Conservation (phyloP, 2,113 vertebrate genomes). For the Lasiurus borealis region DNA sequence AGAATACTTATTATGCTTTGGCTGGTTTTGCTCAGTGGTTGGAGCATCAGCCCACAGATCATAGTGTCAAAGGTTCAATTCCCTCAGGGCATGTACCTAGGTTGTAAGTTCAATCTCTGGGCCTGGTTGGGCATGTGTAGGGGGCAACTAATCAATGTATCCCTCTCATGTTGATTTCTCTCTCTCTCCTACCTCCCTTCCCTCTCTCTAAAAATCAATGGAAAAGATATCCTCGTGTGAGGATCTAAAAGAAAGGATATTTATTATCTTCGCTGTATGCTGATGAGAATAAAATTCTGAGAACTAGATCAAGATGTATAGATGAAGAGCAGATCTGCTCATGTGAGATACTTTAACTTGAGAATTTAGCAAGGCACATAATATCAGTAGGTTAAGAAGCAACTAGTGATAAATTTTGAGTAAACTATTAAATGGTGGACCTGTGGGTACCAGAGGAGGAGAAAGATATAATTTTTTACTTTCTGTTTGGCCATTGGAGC, state of each 20-base stretch:
- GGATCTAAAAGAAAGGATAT: background rate
- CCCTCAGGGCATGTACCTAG: too few species aligned
- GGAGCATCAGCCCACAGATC: too few species aligned
- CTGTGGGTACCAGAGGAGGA: background rate
- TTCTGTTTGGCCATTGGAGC: background rate
- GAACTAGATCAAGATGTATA: background rate
- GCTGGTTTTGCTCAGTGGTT: too few species aligned
- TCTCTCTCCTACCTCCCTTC: too few species aligned
- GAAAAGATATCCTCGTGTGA: too few species aligned
- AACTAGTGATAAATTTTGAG: background rate
- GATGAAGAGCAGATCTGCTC: background rate
- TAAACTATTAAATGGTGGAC: background rate
- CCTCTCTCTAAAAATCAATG: too few species aligned
- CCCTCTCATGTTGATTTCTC: too few species aligned
- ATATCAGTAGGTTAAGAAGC: background rate
- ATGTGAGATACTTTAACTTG: background rate
- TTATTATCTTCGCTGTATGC: background rate
- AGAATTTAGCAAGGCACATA: background rate
- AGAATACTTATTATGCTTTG: too few species aligned
- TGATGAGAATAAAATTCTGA: constrained; percentile 40
- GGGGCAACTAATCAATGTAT: too few species aligned
- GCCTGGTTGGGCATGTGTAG: too few species aligned
- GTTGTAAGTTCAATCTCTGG: too few species aligned
- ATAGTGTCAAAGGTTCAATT: too few species aligned
- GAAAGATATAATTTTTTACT: background rate